phyloP scores from a whole-genome alignment of 2,888 invertebrate species.

The Chelonus formosanus region DNA sequence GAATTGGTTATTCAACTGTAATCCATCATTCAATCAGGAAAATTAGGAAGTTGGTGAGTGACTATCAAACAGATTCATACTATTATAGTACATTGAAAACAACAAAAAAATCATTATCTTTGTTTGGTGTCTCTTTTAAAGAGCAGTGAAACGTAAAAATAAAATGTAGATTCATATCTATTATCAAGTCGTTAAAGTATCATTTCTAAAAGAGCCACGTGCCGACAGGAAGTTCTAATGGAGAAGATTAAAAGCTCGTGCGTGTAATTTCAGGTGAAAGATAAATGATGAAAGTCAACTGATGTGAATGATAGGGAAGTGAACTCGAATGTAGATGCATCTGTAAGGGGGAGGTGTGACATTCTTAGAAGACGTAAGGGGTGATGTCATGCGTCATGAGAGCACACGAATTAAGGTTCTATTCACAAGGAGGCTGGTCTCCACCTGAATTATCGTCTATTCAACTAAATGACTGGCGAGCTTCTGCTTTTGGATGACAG shows the following conservation, averaged over 20 bases:
- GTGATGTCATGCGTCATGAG: conserved; percentile 33
- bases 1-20: conserved; percentile 20
- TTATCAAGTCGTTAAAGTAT: conserved; percentile 32
- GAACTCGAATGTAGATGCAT: conserved; percentile 12
- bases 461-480: conserved; percentile 51
- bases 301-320: too few relatives aligned
- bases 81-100: not conserved
- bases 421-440: conserved; percentile 53
- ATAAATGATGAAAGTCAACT: too few relatives aligned
- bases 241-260: conserved; percentile 18
- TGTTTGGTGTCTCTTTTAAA: too few relatives aligned
- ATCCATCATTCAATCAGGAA: conserved; percentile 33
- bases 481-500: conserved; percentile 38
- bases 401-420: conserved; percentile 53
- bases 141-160: not conserved
- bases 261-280: not conserved
- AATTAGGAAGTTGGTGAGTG: conserved; percentile 8
- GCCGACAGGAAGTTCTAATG: conserved; percentile 35
- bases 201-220: conserved; percentile 31
- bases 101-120: conserved; percentile 10
- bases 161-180: conserved; percentile 29
- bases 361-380: conserved; percentile 24
- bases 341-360: conserved; percentile 8
- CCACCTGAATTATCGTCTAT: conserved; percentile 60
- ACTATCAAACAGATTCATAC: conserved; percentile 2